Percentiles rank a stretch among this genome's conserved stretches.
Evolutionary conservation across 2,888 invertebrate species (phyloP).

Genomic region (Gonocerus acuteangulatus): DNA sequence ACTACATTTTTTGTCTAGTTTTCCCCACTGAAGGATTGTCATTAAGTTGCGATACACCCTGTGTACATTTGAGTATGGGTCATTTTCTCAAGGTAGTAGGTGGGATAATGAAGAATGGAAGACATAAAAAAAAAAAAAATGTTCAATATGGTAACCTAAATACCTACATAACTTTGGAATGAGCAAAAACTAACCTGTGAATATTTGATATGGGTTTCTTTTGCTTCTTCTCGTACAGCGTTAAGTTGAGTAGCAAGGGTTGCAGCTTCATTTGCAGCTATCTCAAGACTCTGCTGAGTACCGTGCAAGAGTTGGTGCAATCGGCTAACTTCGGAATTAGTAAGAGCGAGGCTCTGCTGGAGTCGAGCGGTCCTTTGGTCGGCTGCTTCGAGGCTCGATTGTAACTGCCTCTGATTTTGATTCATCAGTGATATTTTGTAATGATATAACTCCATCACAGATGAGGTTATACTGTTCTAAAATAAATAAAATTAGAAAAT

Average conservation of each 20-base stretch:
- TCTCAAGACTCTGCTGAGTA: slow-evolving; percentile 48
- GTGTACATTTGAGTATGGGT: too few relatives aligned
- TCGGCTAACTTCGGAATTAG: slow-evolving; percentile 47
- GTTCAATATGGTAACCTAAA: too few relatives aligned
- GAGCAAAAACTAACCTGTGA: slow-evolving; percentile 42
- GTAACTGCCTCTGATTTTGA: slow-evolving; percentile 48
- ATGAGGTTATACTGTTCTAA: slow-evolving; percentile 46
- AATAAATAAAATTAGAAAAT: background rate
- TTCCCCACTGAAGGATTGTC: too few relatives aligned
- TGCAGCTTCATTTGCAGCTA: slow-evolving; percentile 44
- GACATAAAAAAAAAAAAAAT: too few relatives aligned
- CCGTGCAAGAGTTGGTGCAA: slow-evolving; percentile 48
- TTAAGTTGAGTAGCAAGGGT: slow-evolving; percentile 48
- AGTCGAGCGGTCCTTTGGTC: slow-evolving; percentile 48
- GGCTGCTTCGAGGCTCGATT: slow-evolving; percentile 49
- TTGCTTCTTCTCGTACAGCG: slow-evolving; percentile 47
- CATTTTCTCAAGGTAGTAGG: too few relatives aligned
- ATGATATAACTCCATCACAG: slow-evolving; percentile 65
- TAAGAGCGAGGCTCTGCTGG: slow-evolving; percentile 48
- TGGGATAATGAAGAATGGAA: too few relatives aligned
- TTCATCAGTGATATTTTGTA: slow-evolving; percentile 56
- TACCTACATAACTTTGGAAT: slow-evolving; percentile 44
- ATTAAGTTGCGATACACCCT: too few relatives aligned
- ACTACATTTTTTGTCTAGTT: too few relatives aligned
- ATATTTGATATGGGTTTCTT: slow-evolving; percentile 46